Evolutionary conservation across 2,113 vertebrate genomes (phyloP), one percentile per base, ranked within the genome.

Genomic region (Heterocephalus glaber): DNA sequence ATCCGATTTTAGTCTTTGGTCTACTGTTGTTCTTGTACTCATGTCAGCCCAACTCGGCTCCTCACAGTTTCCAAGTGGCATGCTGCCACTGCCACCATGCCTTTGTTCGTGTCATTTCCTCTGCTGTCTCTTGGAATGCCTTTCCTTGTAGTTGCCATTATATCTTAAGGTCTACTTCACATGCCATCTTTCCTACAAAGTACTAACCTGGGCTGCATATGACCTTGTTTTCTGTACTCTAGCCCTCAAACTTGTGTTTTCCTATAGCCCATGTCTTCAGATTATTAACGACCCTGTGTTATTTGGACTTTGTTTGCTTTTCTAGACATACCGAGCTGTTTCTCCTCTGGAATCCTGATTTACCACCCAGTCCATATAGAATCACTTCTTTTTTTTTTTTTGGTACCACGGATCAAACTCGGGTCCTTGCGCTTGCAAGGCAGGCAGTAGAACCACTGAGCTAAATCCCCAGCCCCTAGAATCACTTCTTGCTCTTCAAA

Each of bases 351-450:
- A 63, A 89, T 61, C 85, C 82, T 86, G 44, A 87, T 81, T 93
- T 12, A 80, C 33, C 72, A 83, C 65, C 86, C 22, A 82, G 44
- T 84, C 81, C 61, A 38, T 65, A 41, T 2, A 84, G 90, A 95
- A 65, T 77, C 87, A 84, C 74, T 93, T 96, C 97, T 95, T 92
- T n/a, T n/a, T n/a, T n/a, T n/a, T n/a, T n/a, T n/a, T n/a, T n/a
- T n/a, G n/a, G n/a, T n/a, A n/a, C n/a, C n/a, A n/a, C n/a, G n/a
- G n/a, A n/a, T n/a, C n/a, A n/a, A n/a, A n/a, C n/a, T n/a, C n/a
- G n/a, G n/a, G n/a, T n/a, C n/a, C n/a, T n/a, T n/a, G n/a, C n/a
- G n/a, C n/a, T n/a, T n/a, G n/a, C n/a, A n/a, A n/a, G n/a, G n/a
- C n/a, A n/a, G n/a, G n/a, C n/a, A n/a, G n/a, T n/a, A n/a, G n/a